Evolutionary conservation across 2,797 vertebrate genomes (phyloP).

Genomic region (Bradypodion ventrale): DNA sequence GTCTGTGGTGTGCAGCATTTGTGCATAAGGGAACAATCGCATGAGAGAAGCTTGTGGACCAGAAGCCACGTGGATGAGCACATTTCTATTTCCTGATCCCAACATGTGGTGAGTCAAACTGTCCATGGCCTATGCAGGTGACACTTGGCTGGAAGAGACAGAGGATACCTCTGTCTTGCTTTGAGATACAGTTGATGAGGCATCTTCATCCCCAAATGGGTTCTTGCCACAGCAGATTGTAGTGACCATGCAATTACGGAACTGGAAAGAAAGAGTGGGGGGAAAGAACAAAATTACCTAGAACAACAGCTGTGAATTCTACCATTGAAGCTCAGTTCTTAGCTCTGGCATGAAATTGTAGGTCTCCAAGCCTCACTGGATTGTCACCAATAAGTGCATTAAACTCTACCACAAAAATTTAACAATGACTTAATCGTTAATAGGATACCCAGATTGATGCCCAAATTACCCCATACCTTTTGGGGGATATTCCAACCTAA

Average conservation of each 20-base stretch:
- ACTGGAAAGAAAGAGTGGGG: slow-evolving; percentile 68
- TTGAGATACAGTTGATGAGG: slow-evolving; percentile 72
- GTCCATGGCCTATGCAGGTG: slow-evolving; percentile 74
- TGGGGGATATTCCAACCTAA: too few species aligned
- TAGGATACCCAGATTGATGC: not conserved
- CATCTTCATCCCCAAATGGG: slow-evolving; percentile 80
- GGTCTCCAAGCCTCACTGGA: not conserved
- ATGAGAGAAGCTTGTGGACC: not conserved
- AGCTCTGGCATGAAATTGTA: not conserved
- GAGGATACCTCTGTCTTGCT: slow-evolving; percentile 86
- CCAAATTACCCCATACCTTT: too few species aligned
- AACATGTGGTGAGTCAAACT: slow-evolving; percentile 33
- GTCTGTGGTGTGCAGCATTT: not conserved
- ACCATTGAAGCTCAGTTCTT: not conserved
- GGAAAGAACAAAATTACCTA: accelerated
- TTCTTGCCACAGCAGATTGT: slow-evolving; percentile 82
- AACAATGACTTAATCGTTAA: not conserved
- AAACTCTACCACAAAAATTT: not conserved
- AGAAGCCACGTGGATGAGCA: not conserved
- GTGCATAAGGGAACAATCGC: not conserved
- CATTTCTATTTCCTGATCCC: slow-evolving; percentile 40
- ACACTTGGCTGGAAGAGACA: slow-evolving; percentile 74
- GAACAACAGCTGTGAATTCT: not conserved
- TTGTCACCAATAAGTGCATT: not conserved
- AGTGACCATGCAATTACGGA: slow-evolving; percentile 84